These are phyloP conservation scores for Acleris literana DNA, from an alignment of 2,888 invertebrate genomes.

Conservation along the genomic window DNA sequence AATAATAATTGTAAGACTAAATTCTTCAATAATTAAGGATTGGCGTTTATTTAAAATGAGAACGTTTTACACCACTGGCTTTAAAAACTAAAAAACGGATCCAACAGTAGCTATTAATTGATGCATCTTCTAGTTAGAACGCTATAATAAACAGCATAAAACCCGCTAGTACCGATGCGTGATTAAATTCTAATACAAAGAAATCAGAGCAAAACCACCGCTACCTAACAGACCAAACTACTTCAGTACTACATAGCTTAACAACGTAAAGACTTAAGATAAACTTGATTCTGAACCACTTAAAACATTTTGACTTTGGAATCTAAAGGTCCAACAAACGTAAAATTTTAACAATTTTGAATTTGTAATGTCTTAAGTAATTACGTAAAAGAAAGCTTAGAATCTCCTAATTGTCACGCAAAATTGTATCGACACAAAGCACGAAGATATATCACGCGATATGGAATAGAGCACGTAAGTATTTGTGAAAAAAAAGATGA, in stretches of 20 bases:
- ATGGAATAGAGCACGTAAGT: conserved; percentile 21
- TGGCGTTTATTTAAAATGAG: not conserved
- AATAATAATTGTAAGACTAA: too few relatives aligned
- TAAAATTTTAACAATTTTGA: conserved; percentile 5
- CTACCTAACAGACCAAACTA: conserved; percentile 37
- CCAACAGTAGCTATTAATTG: not conserved
- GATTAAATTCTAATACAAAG: conserved; percentile 34
- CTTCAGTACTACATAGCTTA: conserved; percentile 12
- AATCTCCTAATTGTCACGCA: conserved; percentile 36
- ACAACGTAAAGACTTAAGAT: not conserved
- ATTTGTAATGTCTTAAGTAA: conserved; percentile 2
- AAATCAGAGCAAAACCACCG: conserved; percentile 45
- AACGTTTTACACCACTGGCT: not conserved
- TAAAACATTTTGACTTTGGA: too few relatives aligned
- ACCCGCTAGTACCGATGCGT: conserved; percentile 32
- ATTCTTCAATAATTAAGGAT: too few relatives aligned
- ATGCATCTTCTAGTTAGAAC: conserved; percentile 1
- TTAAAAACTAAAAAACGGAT: not conserved
- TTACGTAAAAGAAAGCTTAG: conserved; percentile 35
- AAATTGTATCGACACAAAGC: conserved; percentile 30
- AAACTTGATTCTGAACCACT: too few relatives aligned
- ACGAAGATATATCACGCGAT: conserved; percentile 38
- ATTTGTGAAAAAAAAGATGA: conserved; percentile 41
- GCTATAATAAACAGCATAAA: conserved; percentile 8
- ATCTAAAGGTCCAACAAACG: not conserved